These are phyloP conservation scores for Ascaphus truei DNA, from an alignment of 2,113 vertebrate species.

Conservation along the genomic window DNA sequence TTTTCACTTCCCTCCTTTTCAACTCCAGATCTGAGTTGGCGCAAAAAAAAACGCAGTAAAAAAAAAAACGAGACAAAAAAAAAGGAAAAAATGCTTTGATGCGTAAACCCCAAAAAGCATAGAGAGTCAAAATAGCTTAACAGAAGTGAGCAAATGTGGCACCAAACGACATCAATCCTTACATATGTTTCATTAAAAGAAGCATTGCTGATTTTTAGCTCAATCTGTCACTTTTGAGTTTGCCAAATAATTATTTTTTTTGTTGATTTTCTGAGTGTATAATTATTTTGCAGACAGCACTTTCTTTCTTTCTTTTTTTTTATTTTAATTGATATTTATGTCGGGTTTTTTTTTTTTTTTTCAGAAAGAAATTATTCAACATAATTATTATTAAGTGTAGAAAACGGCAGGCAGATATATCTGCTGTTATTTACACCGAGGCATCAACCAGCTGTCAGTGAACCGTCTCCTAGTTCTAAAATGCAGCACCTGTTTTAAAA, in stretches of 20 bases:
- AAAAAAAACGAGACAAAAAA: too few relatives aligned
- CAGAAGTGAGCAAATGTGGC: too few relatives aligned
- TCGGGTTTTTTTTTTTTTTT: constrained; percentile 17
- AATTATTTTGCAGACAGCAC: constrained; percentile 49
- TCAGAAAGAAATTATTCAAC: constrained; percentile 50
- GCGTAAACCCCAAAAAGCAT: background rate
- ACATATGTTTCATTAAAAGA: background rate
- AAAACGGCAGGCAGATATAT: constrained; percentile 39
- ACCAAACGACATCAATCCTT: too few relatives aligned
- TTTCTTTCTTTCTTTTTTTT: constrained; percentile 45
- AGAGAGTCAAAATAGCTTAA: background rate
- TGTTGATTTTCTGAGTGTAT: constrained; percentile 47
- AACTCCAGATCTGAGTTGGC: too few relatives aligned
- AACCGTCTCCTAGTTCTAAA: constrained; percentile 11
- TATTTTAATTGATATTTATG: constrained; percentile 40
- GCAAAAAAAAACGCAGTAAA: too few relatives aligned
- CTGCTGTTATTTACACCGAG: constrained; percentile 29
- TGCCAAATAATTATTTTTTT: constrained; percentile 48
- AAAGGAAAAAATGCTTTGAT: background rate
- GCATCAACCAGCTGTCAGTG: constrained; percentile 42
- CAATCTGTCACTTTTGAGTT: constrained; percentile 46
- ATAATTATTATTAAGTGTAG: constrained; percentile 52
- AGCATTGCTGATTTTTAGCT: background rate
- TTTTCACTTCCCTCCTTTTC: too few relatives aligned
- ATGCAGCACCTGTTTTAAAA: constrained; percentile 42